A percentile compares a stretch with the other conserved stretches of the same genome.
phyloP scores from a whole-genome alignment of 2,113 vertebrate species.

The Hyperoodon ampullatus region DNA sequence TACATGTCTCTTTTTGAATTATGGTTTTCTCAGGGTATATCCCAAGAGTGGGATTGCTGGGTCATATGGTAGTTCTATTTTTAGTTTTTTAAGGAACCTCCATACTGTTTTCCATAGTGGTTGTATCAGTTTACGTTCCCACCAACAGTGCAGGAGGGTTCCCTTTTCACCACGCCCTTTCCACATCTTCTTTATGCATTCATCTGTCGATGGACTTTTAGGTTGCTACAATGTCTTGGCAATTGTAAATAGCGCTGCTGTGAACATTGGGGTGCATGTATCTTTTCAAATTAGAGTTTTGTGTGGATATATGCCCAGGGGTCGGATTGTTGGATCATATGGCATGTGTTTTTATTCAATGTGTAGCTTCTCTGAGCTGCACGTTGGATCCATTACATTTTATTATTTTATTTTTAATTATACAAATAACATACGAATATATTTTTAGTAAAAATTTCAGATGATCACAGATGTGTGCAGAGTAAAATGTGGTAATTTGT shows the following conservation, averaged over 20 bases:
- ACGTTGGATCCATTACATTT: not conserved
- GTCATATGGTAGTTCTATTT: too few relatives aligned
- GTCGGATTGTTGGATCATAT: not conserved
- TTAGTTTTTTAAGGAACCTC: too few relatives aligned
- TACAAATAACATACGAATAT: not conserved
- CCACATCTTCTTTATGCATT: not conserved
- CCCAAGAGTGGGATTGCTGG: too few relatives aligned
- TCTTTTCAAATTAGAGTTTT: not conserved
- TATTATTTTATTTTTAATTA: constrained; percentile 13
- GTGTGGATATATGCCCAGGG: not conserved
- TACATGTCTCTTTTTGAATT: too few relatives aligned
- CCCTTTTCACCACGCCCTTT: too few relatives aligned
- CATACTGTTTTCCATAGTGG: too few relatives aligned
- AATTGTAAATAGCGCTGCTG: not conserved
- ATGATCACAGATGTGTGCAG: not conserved
- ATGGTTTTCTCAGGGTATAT: too few relatives aligned
- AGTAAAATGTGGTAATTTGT: constrained; percentile 11
- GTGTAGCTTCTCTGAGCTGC: not conserved
- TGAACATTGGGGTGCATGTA: not conserved
- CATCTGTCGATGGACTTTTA: not conserved
- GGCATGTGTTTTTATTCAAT: not conserved
- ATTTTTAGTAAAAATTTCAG: constrained; percentile 28
- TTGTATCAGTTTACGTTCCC: too few relatives aligned
- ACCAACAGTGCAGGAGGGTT: too few relatives aligned
- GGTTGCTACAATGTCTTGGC: not conserved